These are phyloP conservation scores for Valencia hispanica DNA, from an alignment of 2,797 vertebrate species.

Conservation along the genomic window DNA sequence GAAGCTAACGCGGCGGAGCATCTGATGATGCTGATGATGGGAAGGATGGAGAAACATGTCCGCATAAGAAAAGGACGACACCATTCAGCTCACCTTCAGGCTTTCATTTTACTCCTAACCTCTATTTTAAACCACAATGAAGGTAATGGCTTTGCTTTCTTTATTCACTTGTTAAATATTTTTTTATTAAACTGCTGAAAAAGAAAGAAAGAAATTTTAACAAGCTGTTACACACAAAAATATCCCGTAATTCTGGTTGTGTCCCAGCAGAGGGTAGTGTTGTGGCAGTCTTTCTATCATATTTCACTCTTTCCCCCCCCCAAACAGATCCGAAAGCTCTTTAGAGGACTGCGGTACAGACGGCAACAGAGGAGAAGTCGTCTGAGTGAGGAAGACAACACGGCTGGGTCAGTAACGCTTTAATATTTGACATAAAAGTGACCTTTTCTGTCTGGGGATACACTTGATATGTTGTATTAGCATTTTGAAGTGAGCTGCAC, in stretches of 20 bases:
- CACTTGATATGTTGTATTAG: background rate
- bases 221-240: background rate
- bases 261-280: slow-evolving; percentile 61
- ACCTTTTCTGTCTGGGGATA: background rate
- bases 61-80: slow-evolving; percentile 44
- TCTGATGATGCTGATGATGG: slow-evolving; percentile 51
- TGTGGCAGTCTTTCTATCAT: slow-evolving; percentile 23
- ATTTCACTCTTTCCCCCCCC: slow-evolving; percentile 17
- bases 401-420: slow-evolving; percentile 25
- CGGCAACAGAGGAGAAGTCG: slow-evolving; percentile 25
- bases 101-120: background rate
- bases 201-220: slow-evolving; percentile 9
- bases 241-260: background rate
- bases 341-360: slow-evolving; percentile 44
- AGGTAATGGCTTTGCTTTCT: background rate
- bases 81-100: slow-evolving; percentile 25
- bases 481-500: background rate
- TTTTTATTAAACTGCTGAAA: background rate
- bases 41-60: slow-evolving; percentile 27
- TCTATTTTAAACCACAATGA: background rate
- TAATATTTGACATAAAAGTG: background rate
- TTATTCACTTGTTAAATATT: background rate
- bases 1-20: slow-evolving; percentile 38
- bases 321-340: slow-evolving; percentile 22
- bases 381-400: slow-evolving; percentile 6